Evolutionary conservation across 2,888 invertebrate species (phyloP).

Genomic region (Pyrrhia umbra): DNA sequence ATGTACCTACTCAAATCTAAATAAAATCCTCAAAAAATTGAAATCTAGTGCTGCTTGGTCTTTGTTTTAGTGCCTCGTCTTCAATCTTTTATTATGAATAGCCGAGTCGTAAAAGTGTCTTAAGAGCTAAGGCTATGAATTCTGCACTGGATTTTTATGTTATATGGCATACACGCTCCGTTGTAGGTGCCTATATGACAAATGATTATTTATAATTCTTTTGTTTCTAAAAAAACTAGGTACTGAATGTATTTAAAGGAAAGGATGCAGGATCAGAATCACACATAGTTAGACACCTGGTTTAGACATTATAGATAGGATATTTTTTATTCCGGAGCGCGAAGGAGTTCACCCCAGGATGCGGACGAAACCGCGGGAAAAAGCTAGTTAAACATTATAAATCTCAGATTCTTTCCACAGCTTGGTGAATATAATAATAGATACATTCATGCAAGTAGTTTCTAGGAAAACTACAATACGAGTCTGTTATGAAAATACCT

Average conservation of each 20-base stretch:
- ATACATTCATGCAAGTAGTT: not conserved
- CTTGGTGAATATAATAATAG: not conserved
- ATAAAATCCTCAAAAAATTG: conserved; percentile 23
- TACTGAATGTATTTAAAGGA: too few species aligned
- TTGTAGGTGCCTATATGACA: conserved; percentile 20
- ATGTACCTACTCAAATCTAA: conserved; percentile 10
- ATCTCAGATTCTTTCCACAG: not conserved
- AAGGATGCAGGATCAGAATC: too few species aligned
- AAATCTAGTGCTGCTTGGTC: conserved; percentile 36
- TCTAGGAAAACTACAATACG: conserved; percentile 3
- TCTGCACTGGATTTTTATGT: conserved; percentile 48
- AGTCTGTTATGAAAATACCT: not conserved
- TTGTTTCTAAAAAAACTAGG: not conserved
- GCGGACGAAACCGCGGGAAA: too few species aligned
- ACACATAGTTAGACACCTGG: too few species aligned
- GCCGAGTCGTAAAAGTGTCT: conserved; percentile 57
- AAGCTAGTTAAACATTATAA: not conserved
- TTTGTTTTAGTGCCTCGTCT: conserved; percentile 48
- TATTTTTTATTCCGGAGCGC: too few species aligned
- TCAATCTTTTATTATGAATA: conserved; percentile 62
- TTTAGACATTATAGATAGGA: too few species aligned
- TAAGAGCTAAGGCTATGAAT: conserved; percentile 55
- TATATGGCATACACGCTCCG: conserved; percentile 29
- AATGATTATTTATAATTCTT: conserved; percentile 20
- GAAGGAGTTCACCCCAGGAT: too few species aligned